Evolutionary conservation across 2,113 vertebrate genomes (phyloP).

Genomic region (Dicentrarchus labrax): DNA sequence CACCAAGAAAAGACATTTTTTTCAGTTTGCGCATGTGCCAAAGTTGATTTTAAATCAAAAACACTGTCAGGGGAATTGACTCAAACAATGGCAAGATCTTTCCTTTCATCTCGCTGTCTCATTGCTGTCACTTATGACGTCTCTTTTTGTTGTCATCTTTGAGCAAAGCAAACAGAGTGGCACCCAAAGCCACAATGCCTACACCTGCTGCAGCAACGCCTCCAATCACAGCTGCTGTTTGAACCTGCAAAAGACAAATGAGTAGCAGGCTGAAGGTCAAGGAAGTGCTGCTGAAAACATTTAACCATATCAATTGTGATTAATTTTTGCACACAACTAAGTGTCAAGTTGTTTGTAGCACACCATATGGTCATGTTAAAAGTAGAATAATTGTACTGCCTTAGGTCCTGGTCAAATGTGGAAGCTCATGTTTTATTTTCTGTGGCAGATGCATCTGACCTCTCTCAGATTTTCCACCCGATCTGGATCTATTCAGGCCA

Average conservation of each 20-base stretch:
- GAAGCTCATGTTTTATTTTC: no score
- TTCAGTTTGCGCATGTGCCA: not conserved
- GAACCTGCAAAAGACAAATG: conserved; percentile 18
- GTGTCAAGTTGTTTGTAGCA: no score
- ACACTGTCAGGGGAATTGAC: not conserved
- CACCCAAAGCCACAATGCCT: not conserved
- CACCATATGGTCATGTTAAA: no score
- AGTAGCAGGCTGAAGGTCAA: not conserved
- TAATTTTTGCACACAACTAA: no score
- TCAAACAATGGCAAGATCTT: not conserved
- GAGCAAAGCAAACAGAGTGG: conserved; percentile 4
- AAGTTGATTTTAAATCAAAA: not conserved
- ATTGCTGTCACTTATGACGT: not conserved
- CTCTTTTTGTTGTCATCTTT: conserved; percentile 3
- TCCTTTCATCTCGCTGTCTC: not conserved
- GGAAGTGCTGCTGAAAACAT: not conserved
- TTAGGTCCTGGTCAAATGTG: not conserved
- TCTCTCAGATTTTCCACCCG: no score
- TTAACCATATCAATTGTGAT: not conserved
- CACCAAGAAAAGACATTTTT: not conserved
- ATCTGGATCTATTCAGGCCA: no score
- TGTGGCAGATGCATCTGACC: no score
- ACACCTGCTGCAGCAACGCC: not conserved
- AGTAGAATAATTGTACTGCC: not conserved
- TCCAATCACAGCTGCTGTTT: conserved; percentile 8